A percentile compares a stretch with the other conserved stretches of the same genome.
Evolutionary conservation across 2,797 vertebrate genomes (phyloP).

Genomic region (Urosaurus nigricauda): DNA sequence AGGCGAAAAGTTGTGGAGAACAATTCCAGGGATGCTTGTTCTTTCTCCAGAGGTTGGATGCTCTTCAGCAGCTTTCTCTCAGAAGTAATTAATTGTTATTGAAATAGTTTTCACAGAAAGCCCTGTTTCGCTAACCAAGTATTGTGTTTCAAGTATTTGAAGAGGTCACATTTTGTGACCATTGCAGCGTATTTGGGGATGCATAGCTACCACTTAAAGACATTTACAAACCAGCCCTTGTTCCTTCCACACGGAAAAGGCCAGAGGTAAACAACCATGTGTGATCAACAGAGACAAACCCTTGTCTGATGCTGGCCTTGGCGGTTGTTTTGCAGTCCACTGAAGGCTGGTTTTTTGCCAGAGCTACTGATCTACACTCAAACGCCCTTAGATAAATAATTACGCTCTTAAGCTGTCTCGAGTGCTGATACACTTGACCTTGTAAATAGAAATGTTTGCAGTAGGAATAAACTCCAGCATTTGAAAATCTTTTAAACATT

Average conservation of each 20-base stretch:
- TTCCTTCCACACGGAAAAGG: conserved; percentile 57
- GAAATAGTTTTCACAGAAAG: background rate
- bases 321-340: conserved; percentile 76
- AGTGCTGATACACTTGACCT: conserved; percentile 89
- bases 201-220: fast-evolving
- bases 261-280: conserved; percentile 76
- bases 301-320: conserved; percentile 78
- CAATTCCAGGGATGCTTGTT: conserved; percentile 29
- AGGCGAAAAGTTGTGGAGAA: conserved; percentile 37
- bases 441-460: conserved; percentile 90
- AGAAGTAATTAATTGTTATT: conserved; percentile 37
- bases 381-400: conserved; percentile 87
- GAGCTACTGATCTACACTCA: conserved; percentile 86
- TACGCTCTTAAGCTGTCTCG: conserved; percentile 85
- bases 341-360: conserved; percentile 83
- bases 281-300: conserved; percentile 78
- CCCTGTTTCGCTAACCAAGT: conserved; percentile 10
- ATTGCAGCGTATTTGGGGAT: background rate
- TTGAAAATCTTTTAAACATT: conserved; percentile 90
- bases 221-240: conserved; percentile 45
- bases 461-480: conserved; percentile 87
- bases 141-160: background rate
- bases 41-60: conserved; percentile 23
- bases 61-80: background rate
- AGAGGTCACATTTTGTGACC: background rate